Base-by-base conservation (phyloP, 2,888 invertebrate genomes). In the Boloria euphrosyne region DNA sequence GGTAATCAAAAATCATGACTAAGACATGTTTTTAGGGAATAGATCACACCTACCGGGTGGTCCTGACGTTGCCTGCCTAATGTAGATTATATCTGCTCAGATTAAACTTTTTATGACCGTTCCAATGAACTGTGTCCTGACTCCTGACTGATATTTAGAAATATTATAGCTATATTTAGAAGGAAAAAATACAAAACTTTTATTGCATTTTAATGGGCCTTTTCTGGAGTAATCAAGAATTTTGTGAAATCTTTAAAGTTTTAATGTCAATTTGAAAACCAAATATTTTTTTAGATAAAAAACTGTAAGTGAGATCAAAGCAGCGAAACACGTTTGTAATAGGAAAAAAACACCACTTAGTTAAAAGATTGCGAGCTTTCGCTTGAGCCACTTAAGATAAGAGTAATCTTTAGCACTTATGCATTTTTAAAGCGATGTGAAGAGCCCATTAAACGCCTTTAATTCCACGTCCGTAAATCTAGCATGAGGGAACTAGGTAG, bases 71-170 rank as follows among this genome's bases (percentile, higher is more conserved):
- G 86, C 76, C 57, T 60, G 63, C 49, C 52, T 18, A 31, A 62
- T 22, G 18, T 51, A 50, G 68, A 71, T 69, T 66, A 22, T 63
- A 69, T 70, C 65, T 62, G 58, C 71, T 78, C 78, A 79, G 78
- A 82, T 86, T 78, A 77, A 73, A 72, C 51, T 83, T 85, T 85
- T 81, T 80, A 75, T 80, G 65, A 70, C 70, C 73, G 73, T 75
- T 73, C 76, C 75, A 74, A 73, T 76, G 76, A 78, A 77, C 79
- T 80, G 79, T 80, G 80, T 78, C 69, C 69, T 62, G 54, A 73
- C 51, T 71, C 67, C 61, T 71, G 22, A 22, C 22, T 22, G 22
- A 22, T 22, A 22, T 22, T 22, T 22, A 22, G 22, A 73, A 66
- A 67, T 69, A 73, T 73, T 72, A 73, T 72, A 71, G 69, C 60